Evolutionary conservation across 2,888 invertebrate species (phyloP).

Genomic region (Orchestes rusci): DNA sequence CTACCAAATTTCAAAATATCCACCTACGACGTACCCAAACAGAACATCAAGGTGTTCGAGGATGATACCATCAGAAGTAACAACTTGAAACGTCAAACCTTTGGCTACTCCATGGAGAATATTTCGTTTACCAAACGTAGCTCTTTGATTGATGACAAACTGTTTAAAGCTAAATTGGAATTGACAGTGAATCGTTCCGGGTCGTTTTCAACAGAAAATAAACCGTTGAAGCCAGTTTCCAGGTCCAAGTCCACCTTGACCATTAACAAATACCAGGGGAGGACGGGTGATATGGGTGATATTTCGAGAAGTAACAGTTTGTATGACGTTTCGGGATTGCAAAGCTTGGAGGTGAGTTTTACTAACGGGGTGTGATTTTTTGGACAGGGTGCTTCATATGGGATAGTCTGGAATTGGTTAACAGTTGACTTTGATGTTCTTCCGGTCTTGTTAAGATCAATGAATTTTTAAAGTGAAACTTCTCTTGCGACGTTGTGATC

Average conservation of each 20-base stretch:
- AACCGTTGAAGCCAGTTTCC: slow-evolving; percentile 41
- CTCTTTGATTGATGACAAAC: slow-evolving; percentile 14
- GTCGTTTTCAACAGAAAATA: slow-evolving; percentile 38
- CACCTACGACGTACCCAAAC: slow-evolving; percentile 42
- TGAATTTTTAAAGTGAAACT: too few species aligned
- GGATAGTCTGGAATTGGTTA: neutral
- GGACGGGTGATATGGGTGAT: slow-evolving; percentile 19
- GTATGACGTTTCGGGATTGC: slow-evolving; percentile 44
- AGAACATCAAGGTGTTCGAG: slow-evolving; percentile 43
- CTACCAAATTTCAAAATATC: slow-evolving; percentile 45
- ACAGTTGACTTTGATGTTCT: neutral
- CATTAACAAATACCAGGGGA: slow-evolving; percentile 36
- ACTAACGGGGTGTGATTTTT: neutral
- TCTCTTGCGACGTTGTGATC: too few species aligned
- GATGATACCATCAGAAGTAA: slow-evolving; percentile 43
- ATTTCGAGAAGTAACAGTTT: slow-evolving; percentile 30
- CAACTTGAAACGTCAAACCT: slow-evolving; percentile 22
- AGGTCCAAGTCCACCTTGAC: slow-evolving; percentile 45
- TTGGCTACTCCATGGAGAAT: slow-evolving; percentile 36
- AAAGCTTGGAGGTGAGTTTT: slow-evolving; percentile 43
- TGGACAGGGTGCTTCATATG: slow-evolving; percentile 10
- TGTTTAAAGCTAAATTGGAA: slow-evolving; percentile 18
- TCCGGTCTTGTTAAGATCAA: too few species aligned
- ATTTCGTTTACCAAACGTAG: slow-evolving; percentile 28
- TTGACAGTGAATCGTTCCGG: slow-evolving; percentile 35